Percentiles rank a stretch among this genome's conserved stretches.
Conservation (phyloP, 2,888 invertebrate species). For the Ormia ochracea region DNA sequence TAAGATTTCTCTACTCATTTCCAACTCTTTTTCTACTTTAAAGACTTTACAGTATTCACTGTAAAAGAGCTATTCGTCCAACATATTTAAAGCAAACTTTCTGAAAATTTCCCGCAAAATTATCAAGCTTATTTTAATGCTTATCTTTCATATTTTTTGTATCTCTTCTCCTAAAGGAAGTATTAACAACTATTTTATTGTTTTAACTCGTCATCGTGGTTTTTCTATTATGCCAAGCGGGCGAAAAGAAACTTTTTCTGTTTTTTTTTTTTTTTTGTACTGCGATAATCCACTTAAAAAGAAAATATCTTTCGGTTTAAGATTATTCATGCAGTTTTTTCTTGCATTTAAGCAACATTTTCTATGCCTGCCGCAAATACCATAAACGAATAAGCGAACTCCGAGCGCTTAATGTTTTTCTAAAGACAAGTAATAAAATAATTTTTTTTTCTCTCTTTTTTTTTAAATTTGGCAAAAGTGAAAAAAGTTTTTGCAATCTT, state of each 20-base stretch:
- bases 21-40: no score
- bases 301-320: constrained; percentile 8
- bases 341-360: neutral
- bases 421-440: neutral
- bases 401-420: neutral
- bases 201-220: constrained; percentile 12
- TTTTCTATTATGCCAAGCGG: neutral
- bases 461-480: neutral
- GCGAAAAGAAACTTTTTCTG: neutral
- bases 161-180: neutral
- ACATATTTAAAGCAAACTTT: neutral
- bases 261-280: neutral
- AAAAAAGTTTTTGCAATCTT: constrained; percentile 18
- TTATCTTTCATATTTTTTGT: neutral
- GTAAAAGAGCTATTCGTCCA: no score
- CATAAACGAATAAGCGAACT: neutral
- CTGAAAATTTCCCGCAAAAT: neutral
- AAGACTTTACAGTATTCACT: no score
- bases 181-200: constrained; percentile 17
- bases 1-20: no score
- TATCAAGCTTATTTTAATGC: neutral
- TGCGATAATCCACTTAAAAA: constrained; percentile 32
- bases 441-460: neutral
- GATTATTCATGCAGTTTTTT: neutral
- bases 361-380: neutral